Conservation (phyloP, 1,140 invertebrate genomes). For the Drosophila melanica region DNA sequence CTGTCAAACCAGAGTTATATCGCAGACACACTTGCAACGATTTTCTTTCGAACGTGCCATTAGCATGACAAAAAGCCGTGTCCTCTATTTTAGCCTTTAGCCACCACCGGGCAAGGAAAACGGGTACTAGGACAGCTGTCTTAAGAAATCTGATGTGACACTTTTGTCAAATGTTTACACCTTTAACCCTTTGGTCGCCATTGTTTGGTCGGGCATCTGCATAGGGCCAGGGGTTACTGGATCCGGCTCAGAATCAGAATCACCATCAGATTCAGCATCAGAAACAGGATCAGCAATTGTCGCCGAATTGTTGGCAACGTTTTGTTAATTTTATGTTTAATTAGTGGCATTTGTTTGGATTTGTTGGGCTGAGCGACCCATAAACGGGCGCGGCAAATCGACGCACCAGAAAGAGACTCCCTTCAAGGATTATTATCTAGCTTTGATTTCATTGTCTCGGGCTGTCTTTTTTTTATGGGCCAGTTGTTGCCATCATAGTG, state of each 20-base stretch:
- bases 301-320: slow-evolving; percentile 57
- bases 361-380: slow-evolving; percentile 37
- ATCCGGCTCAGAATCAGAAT: not conserved
- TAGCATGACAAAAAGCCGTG: slow-evolving; percentile 60
- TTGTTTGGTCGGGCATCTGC: slow-evolving; percentile 51
- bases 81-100: slow-evolving; percentile 38
- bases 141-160: slow-evolving; percentile 68
- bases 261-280: not conserved
- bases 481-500: no score
- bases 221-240: slow-evolving; percentile 39
- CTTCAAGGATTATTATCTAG: no score
- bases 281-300: slow-evolving; percentile 48
- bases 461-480: no score
- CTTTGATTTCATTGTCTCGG: no score
- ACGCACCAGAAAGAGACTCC: no score
- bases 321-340: slow-evolving; percentile 77
- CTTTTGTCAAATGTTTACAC: slow-evolving; percentile 83
- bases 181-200: slow-evolving; percentile 76
- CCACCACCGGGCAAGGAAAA: slow-evolving; percentile 23
- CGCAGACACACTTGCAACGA: slow-evolving; percentile 51
- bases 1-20: slow-evolving; percentile 67
- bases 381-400: not conserved
- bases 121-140: slow-evolving; percentile 54
- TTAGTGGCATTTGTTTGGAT: slow-evolving; percentile 74
- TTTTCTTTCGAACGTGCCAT: slow-evolving; percentile 27